Evolutionary conservation across 2,113 vertebrate species (phyloP), one percentile per base, ranked within the genome.

Genomic region (Heterocephalus glaber): DNA sequence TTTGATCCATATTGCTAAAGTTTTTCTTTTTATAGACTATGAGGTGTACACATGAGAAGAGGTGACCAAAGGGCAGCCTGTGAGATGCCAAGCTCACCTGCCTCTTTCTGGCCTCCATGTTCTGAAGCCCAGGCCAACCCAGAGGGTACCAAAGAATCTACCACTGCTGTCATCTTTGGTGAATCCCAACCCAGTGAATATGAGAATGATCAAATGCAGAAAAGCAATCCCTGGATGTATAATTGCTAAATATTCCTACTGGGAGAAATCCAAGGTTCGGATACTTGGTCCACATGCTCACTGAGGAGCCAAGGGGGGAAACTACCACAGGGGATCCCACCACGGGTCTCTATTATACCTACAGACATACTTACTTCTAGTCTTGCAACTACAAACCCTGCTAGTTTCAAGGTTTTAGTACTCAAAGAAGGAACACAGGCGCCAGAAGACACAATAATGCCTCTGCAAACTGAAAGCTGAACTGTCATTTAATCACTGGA

Each of bases 11-110:
- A 76, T 80, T 92, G 54, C 44, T 85, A 63, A 74, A 70, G 22
- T 35, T 89, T 30, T 91, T 93, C 52, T 80, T 83, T 95, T 82
- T 68, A 76, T 26, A 88, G 47, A 94, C 49, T 70, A 26, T 56
- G 76, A 92, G 41, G n/a, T 3, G 4, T 30, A 49, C 41, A 20
- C 20, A 14, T 49, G 47, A 93, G 89, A 89, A 92, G 65, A 49
- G 87, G 70, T 79, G 66, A 52, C 30, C 33, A 17, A 85, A 94
- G 49, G 52, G 9, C 41, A 70, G 12, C 47, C 58, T 81, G 41
- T 22, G 44, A 77, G 47, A 17, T 11, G 66, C n/a, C 60, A 70
- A 72, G 58, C 47, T 79, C 10, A 12, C 44, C 33, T 79, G 26
- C 54, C 65, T 79, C 14, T 80, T n/a, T 80, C 44, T 84, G 80